These are phyloP conservation scores for Invenusta paracnida DNA, from an alignment of 2,888 invertebrate genomes.

Conservation along the genomic window DNA sequence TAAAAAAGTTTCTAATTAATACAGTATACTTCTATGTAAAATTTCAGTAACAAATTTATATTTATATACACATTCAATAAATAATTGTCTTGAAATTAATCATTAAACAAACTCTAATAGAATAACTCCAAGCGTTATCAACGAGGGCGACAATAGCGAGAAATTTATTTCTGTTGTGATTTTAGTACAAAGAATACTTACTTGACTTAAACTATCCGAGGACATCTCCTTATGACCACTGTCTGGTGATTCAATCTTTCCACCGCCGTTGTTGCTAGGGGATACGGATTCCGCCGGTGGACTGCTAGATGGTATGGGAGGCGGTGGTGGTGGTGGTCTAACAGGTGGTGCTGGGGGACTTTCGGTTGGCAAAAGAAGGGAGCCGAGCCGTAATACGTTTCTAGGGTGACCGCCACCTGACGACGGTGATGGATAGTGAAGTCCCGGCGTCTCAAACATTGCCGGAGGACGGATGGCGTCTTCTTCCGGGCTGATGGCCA, in stretches of 20 bases:
- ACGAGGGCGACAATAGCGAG: too few species aligned
- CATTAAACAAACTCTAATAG: too few species aligned
- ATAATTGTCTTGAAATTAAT: too few species aligned
- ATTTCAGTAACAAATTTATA: too few species aligned
- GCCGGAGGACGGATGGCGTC: constrained; percentile 3
- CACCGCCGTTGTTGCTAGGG: neutral
- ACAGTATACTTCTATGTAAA: too few species aligned
- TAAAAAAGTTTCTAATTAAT: too few species aligned
- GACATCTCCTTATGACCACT: constrained; percentile 34
- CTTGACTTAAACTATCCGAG: constrained; percentile 8
- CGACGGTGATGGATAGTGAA: neutral
- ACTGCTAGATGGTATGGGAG: neutral
- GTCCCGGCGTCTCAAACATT: neutral
- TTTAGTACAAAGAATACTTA: too few species aligned
- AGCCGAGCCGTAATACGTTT: neutral
- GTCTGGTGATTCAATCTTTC: neutral
- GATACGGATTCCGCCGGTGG: neutral
- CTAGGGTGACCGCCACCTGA: neutral
- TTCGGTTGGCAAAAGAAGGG: neutral
- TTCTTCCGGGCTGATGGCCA: neutral
- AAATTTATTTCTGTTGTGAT: too few species aligned
- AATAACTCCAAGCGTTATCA: too few species aligned
- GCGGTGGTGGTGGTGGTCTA: neutral
- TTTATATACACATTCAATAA: too few species aligned
- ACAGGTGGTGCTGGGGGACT: neutral